These are phyloP conservation scores for Drosophila orosa DNA, from an alignment of 1,140 invertebrate species.

Conservation along the genomic window DNA sequence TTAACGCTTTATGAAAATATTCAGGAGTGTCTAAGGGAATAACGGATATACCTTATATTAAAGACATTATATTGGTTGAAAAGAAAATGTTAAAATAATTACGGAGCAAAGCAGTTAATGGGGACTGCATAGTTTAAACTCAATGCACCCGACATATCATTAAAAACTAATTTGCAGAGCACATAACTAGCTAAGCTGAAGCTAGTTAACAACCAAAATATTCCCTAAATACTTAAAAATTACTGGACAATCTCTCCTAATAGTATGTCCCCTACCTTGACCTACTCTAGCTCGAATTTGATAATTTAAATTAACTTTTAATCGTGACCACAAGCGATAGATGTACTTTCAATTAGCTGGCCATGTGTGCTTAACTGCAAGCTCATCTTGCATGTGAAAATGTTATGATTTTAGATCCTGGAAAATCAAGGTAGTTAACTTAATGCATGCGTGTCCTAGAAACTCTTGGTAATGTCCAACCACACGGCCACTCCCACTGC, in stretches of 20 bases:
- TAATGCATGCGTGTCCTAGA: constrained; percentile 21
- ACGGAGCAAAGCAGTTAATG: background rate
- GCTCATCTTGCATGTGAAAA: constrained; percentile 2
- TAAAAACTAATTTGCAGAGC: background rate
- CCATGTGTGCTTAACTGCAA: background rate
- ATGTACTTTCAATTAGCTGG: constrained; percentile 3
- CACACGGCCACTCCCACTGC: background rate
- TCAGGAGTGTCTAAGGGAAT: too few species aligned
- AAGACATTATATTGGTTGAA: background rate
- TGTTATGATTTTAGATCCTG: constrained; percentile 6
- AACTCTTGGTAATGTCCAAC: constrained; percentile 8
- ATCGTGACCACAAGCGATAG: constrained; percentile 1
- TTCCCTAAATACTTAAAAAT: background rate
- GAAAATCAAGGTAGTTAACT: background rate
- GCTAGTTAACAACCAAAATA: background rate
- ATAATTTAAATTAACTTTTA: constrained; percentile 13
- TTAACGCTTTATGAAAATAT: too few species aligned
- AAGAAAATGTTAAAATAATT: background rate
- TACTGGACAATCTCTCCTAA: background rate
- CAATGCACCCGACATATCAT: background rate
- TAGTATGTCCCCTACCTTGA: background rate
- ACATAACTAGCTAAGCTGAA: background rate
- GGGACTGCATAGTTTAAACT: too few species aligned
- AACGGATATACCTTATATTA: too few species aligned
- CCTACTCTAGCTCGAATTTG: background rate